Percentiles rank a stretch among this genome's conserved stretches.
phyloP scores from a whole-genome alignment of 1,140 invertebrate species.

The Macrocentrus cingulum region DNA sequence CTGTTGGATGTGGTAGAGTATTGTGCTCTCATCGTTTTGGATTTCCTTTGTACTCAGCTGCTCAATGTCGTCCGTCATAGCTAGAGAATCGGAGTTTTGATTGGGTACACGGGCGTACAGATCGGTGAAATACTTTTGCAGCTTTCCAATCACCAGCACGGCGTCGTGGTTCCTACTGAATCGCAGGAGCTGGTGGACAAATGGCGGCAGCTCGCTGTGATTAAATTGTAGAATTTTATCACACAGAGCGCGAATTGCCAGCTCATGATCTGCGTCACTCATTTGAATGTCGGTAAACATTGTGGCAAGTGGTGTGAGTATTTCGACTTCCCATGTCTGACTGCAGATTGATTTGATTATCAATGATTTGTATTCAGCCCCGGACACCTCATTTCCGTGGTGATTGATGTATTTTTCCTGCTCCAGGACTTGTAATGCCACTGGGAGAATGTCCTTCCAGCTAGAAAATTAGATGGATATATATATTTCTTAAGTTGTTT shows the following conservation, averaged over 20 bases:
- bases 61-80: conserved; percentile 40
- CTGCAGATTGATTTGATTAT: conserved; percentile 53
- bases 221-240: conserved; percentile 40
- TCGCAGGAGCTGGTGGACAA: conserved; percentile 56
- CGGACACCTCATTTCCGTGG: conserved; percentile 48
- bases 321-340: conserved; percentile 44
- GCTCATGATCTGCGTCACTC: conserved; percentile 46
- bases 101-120: conserved; percentile 36
- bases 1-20: conserved; percentile 62
- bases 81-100: conserved; percentile 23
- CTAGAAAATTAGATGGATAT: conserved; percentile 36
- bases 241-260: conserved; percentile 52
- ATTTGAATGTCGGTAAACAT: conserved; percentile 58
- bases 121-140: conserved; percentile 52
- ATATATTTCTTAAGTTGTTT: not conserved
- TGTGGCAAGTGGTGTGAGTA: conserved; percentile 52
- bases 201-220: conserved; percentile 55
- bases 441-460: conserved; percentile 59
- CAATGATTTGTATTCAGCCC: conserved; percentile 54
- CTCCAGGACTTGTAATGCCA: conserved; percentile 51
- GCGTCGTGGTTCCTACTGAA: conserved; percentile 47
- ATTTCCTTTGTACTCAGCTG: conserved; percentile 44
- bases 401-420: conserved; percentile 51
- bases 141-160: conserved; percentile 45
- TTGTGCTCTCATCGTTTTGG: conserved; percentile 59